Evolutionary conservation across 2,888 invertebrate species (phyloP).

Genomic region (Anoplius nigerrimus): DNA sequence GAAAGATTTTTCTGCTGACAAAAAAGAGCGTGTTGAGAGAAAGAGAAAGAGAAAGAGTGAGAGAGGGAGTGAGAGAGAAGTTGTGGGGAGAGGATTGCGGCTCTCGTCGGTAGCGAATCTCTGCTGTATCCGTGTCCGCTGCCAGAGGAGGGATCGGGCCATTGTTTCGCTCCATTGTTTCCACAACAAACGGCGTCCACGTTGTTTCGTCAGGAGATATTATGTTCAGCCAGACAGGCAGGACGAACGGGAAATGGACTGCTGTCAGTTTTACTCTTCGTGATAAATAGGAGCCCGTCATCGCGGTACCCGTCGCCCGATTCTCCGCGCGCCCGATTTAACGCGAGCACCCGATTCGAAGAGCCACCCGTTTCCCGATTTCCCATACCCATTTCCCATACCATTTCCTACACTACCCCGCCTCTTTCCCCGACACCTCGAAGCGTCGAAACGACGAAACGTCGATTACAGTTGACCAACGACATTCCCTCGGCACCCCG

Average conservation of each 20-base stretch:
- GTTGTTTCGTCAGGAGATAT: slow-evolving; percentile 73
- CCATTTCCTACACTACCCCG: too few relatives aligned
- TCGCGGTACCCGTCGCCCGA: slow-evolving; percentile 19
- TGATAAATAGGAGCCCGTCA: slow-evolving; percentile 67
- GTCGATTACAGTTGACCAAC: too few relatives aligned
- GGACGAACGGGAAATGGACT: slow-evolving; percentile 73
- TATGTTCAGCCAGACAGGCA: slow-evolving; percentile 69
- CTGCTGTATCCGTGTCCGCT: slow-evolving; percentile 50
- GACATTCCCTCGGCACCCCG: too few relatives aligned
- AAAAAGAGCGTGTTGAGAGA: slow-evolving; percentile 27
- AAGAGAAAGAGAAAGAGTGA: slow-evolving; percentile 40
- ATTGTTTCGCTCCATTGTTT: slow-evolving; percentile 74
- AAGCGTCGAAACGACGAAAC: too few relatives aligned
- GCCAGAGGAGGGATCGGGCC: slow-evolving; percentile 60
- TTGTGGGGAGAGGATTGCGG: not conserved
- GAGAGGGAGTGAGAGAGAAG: slow-evolving; percentile 16
- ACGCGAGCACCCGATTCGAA: too few relatives aligned
- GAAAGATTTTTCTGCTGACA: slow-evolving; percentile 12
- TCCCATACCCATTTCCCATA: too few relatives aligned
- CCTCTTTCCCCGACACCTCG: too few relatives aligned
- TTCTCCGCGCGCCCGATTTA: slow-evolving; percentile 6
- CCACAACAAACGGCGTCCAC: slow-evolving; percentile 73
- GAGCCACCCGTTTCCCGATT: too few relatives aligned
- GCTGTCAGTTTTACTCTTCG: slow-evolving; percentile 73
- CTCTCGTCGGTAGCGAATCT: slow-evolving; percentile 41